Base-by-base conservation (phyloP, 2,888 invertebrate species). In the Drosophila mayaguana region DNA sequence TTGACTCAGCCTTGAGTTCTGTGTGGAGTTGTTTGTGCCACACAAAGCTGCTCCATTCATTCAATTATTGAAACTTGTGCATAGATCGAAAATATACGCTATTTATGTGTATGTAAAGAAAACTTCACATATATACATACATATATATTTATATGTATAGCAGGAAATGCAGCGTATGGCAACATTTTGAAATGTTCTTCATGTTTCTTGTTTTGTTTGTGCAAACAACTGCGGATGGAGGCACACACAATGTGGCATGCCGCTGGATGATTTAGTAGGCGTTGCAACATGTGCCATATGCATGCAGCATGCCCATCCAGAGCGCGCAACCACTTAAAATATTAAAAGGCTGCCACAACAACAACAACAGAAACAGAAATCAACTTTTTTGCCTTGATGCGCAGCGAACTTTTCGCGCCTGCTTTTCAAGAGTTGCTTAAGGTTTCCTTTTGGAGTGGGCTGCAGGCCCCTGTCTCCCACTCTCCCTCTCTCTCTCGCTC, bases 231-330 rank as follows among this genome's bases (percentile, higher is more conserved):
- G 83, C 72, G 70, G 60, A 75, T 65, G 66, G 34, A 59, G 83
- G 69, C 80, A 80, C 55, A 79, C 69, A 80, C 54, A 54, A 68
- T 82, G 89, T 72, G 76, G 89, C 84, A 73, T 86, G 84, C 81
- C 73, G 79, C 84, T 72, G 74, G 79, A 86, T 84, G 89, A 84
- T 84, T 84, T 88, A 81, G 89, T 88, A 88, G 84, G 84, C 84
- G 84, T 88, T 88, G 82, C 88, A 86, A 89, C 85, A 82, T 80
- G 69, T 73, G 78, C 88, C 86, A 86, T 86, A 89, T 86, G 89
- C 83, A 82, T 89, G 73, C 89, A 89, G 76, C 88, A 88, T 88
- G 89, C 87, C 75, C 64, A 74, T 78, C 53, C 65, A 69, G 45
- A 65, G 65, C 62, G 63, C 46, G 45, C 72, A 80, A 50, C 83